These are phyloP conservation scores for Matsumurasca onukii DNA, from an alignment of 1,140 invertebrate genomes.

Conservation along the genomic window DNA sequence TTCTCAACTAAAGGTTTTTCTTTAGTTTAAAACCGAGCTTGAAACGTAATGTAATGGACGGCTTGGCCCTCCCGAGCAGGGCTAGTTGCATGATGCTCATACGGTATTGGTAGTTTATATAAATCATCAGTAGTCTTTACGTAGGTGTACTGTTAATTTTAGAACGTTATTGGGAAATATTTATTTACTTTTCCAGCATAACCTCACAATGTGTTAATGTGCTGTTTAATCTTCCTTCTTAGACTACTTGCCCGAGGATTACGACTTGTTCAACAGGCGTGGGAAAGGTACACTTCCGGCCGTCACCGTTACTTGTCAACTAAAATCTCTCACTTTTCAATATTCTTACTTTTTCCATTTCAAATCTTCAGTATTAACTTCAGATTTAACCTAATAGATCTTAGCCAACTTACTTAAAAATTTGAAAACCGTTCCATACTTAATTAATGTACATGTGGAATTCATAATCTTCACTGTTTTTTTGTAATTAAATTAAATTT, in stretches of 20 bases:
- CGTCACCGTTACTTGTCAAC: background rate
- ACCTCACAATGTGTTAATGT: slow-evolving; percentile 8
- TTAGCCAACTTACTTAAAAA: background rate
- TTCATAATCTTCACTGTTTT: too few species aligned
- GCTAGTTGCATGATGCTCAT: background rate
- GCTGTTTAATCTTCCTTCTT: background rate
- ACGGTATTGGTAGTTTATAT: background rate
- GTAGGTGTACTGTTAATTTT: background rate
- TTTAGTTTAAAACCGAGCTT: background rate
- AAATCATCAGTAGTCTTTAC: background rate
- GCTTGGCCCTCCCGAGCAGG: background rate
- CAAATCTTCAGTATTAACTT: background rate
- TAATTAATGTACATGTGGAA: background rate
- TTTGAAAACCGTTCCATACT: background rate
- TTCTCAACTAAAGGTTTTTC: too few species aligned
- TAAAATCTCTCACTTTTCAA: background rate
- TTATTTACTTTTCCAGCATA: slow-evolving; percentile 7
- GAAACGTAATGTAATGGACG: background rate
- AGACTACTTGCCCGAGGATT: background rate
- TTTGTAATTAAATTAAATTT: too few species aligned
- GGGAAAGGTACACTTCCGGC: background rate
- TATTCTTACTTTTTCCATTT: background rate
- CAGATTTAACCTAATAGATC: background rate
- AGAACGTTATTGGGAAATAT: background rate
- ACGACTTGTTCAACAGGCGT: background rate